phyloP scores from a whole-genome alignment of 2,888 invertebrate genomes.

The Tipula lateralis region DNA sequence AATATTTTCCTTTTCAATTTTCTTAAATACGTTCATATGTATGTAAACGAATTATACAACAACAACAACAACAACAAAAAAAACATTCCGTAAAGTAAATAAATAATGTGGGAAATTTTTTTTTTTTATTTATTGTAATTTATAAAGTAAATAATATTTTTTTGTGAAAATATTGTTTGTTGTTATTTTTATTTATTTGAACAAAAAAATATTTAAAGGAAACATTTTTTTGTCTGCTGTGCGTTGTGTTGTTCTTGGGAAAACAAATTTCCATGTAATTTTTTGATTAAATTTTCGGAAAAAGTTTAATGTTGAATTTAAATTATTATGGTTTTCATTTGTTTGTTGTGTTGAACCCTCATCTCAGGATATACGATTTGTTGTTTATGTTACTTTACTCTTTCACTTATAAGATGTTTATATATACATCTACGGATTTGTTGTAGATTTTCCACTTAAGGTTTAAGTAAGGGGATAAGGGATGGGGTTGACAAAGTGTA shows the following conservation, averaged over 20 bases:
- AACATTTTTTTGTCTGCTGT: not conserved
- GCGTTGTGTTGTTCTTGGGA: not conserved
- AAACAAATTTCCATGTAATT: constrained; percentile 19
- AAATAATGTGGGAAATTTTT: not conserved
- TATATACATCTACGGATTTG: not conserved
- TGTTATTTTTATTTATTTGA: constrained; percentile 11
- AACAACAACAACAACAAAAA: not conserved
- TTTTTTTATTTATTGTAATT: not conserved
- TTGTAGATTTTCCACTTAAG: not conserved
- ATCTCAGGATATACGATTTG: not conserved
- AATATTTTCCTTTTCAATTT: not conserved
- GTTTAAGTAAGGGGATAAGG: not conserved
- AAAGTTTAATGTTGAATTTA: constrained; percentile 11
- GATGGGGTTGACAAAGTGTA: not conserved
- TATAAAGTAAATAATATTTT: not conserved
- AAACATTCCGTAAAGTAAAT: not conserved
- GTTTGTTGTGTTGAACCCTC: constrained; percentile 19
- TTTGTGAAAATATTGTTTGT: not conserved
- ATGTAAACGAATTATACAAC: not conserved
- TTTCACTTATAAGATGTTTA: not conserved
- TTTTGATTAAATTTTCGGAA: constrained; percentile 8
- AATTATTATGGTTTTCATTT: constrained; percentile 19
- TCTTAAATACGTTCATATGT: not conserved
- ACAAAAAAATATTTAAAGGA: not conserved
- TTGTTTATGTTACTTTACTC: not conserved